Percentiles rank a stretch among this genome's conserved stretches.
Evolutionary conservation across 2,113 vertebrate genomes (phyloP).

Genomic region (Mobula hypostoma): DNA sequence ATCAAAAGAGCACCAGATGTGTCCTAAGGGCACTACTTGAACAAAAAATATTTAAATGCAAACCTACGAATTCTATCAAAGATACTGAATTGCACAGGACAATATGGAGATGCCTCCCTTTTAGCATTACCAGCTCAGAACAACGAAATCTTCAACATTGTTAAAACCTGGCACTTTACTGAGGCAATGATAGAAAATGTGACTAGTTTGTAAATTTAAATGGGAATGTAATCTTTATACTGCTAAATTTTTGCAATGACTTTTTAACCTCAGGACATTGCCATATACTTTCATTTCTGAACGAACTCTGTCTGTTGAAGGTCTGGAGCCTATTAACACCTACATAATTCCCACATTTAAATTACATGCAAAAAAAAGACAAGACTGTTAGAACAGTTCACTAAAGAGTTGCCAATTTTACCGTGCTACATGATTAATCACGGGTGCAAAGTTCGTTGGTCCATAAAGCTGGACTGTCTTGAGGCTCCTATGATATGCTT

Average conservation of each 20-base stretch:
- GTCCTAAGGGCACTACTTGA: too few species aligned
- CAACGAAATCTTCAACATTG: neutral
- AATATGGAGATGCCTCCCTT: neutral
- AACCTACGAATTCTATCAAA: neutral
- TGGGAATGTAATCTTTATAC: neutral
- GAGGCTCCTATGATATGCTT: conserved; percentile 86
- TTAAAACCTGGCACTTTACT: neutral
- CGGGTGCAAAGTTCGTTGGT: conserved; percentile 87
- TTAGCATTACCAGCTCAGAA: neutral
- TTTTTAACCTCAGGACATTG: neutral
- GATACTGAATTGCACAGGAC: too few species aligned
- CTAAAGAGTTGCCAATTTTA: conserved; percentile 44
- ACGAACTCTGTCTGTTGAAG: neutral
- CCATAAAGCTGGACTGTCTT: conserved; percentile 89
- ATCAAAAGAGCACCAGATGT: too few species aligned
- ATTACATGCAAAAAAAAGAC: neutral
- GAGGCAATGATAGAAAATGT: neutral
- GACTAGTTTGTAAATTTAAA: neutral
- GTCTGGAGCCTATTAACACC: neutral
- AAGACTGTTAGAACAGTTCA: neutral
- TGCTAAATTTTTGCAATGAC: neutral
- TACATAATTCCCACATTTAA: neutral
- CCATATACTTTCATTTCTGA: neutral
- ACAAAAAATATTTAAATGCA: neutral
- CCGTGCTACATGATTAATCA: conserved; percentile 90